A percentile compares a stretch with the other conserved stretches of the same genome.
phyloP scores from a whole-genome alignment of 2,888 invertebrate species.

The Dryococelus australis region DNA sequence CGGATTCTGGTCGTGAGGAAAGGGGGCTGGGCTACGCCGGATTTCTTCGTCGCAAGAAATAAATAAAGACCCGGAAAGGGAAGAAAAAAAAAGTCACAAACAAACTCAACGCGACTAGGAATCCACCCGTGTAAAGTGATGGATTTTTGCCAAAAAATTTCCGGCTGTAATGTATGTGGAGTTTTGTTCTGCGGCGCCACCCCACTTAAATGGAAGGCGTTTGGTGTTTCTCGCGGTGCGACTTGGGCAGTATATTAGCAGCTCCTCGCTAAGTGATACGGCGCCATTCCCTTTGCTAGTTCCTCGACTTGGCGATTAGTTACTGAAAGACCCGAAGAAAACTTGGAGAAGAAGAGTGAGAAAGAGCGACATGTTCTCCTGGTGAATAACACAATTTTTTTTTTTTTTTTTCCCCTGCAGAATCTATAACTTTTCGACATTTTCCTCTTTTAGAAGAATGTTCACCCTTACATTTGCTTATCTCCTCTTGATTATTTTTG shows the following conservation, averaged over 20 bases:
- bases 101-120: not conserved
- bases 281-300: not conserved
- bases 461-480: too few species aligned
- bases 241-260: not conserved
- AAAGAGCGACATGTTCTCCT: too few species aligned
- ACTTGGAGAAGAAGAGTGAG: not conserved
- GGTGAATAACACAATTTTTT: not conserved
- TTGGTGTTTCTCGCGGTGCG: not conserved
- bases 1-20: not conserved
- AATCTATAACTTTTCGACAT: too few species aligned
- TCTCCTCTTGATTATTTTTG: too few species aligned
- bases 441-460: too few species aligned
- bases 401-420: too few species aligned
- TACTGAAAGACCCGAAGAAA: not conserved
- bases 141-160: constrained; percentile 7
- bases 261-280: not conserved
- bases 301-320: not conserved
- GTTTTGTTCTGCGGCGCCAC: not conserved
- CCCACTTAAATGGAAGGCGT: not conserved
- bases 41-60: not conserved
- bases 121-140: not conserved
- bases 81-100: not conserved
- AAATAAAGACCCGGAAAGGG: not conserved
- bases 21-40: not conserved
- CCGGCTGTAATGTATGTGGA: not conserved